phyloP scores from a whole-genome alignment of 2,113 vertebrate genomes.

The Balaeniceps rex region DNA sequence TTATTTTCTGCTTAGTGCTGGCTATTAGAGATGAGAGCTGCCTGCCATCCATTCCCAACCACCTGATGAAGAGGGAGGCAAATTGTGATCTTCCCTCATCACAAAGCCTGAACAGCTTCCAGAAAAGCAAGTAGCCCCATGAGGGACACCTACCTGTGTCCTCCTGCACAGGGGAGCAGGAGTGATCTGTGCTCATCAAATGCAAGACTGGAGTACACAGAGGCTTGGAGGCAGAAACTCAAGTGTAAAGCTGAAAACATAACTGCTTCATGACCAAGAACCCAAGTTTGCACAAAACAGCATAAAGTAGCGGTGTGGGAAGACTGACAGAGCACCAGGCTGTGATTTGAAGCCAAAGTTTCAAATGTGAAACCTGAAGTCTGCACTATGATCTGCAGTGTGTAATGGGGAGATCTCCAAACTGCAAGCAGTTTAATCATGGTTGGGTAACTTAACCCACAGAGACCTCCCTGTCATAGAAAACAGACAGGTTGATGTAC shows the following conservation, averaged over 20 bases:
- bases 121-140: neutral
- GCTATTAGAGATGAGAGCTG: neutral
- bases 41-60: neutral
- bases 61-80: neutral
- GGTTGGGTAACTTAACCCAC: neutral
- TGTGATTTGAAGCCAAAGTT: neutral
- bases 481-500: rapidly evolving
- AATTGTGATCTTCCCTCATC: neutral
- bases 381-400: neutral
- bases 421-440: neutral
- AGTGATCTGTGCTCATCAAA: neutral
- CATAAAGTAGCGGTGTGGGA: neutral
- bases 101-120: neutral
- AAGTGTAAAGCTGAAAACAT: neutral
- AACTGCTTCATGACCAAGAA: neutral
- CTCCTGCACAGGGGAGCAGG: neutral
- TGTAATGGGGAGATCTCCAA: neutral
- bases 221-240: neutral
- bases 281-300: neutral
- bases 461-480: neutral
- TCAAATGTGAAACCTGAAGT: neutral
- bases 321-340: neutral
- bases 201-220: neutral
- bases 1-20: neutral
- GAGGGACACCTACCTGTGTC: neutral